A percentile compares a stretch with the other conserved stretches of the same genome.
These are phyloP conservation scores for Apostichopus leukothele DNA, from an alignment of 53 echinoderm and acorn worm genomes.

Conservation along the genomic window DNA sequence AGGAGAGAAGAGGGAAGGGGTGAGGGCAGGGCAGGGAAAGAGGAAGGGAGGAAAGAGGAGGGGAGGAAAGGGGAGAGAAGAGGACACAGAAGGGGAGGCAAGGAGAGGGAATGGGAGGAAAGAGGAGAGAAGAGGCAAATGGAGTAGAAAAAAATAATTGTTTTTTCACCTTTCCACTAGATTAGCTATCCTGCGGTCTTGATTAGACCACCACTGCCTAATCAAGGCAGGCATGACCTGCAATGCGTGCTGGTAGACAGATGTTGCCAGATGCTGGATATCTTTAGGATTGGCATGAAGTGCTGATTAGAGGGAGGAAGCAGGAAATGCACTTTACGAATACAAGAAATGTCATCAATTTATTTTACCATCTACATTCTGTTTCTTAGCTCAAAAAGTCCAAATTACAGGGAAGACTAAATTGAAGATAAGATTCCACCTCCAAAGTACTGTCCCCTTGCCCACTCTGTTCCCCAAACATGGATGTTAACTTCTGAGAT, in stretches of 20 bases:
- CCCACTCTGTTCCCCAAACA: too few relatives aligned
- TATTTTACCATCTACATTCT: neutral
- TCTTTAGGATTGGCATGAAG: slow-evolving; percentile 54
- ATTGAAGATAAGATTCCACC: too few relatives aligned
- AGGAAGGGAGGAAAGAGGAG: too few relatives aligned
- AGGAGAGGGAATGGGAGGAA: too few relatives aligned
- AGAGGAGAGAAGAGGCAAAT: neutral
- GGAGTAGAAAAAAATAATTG: neutral
- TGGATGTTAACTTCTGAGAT: too few relatives aligned
- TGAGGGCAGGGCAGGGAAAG: too few relatives aligned
- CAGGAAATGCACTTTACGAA: neutral
- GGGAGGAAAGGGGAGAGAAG: neutral
- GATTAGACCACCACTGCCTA: slow-evolving; percentile 87
- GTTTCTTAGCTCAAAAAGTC: too few relatives aligned
- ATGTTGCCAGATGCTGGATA: slow-evolving; percentile 79
- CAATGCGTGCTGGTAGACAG: slow-evolving; percentile 75
- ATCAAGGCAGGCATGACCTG: slow-evolving; percentile 93
- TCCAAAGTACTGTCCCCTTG: too few relatives aligned
- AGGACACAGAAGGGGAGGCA: neutral
- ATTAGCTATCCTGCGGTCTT: slow-evolving; percentile 78
- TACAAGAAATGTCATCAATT: too few relatives aligned
- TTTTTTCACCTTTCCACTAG: slow-evolving; percentile 75
- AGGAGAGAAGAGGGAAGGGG: too few relatives aligned
- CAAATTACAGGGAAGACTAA: too few relatives aligned
- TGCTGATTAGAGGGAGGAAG: slow-evolving; percentile 43